Percentiles rank a stretch among this genome's conserved stretches.
phyloP scores from a whole-genome alignment of 2,888 invertebrate genomes.

The Tanypteryx hageni region DNA sequence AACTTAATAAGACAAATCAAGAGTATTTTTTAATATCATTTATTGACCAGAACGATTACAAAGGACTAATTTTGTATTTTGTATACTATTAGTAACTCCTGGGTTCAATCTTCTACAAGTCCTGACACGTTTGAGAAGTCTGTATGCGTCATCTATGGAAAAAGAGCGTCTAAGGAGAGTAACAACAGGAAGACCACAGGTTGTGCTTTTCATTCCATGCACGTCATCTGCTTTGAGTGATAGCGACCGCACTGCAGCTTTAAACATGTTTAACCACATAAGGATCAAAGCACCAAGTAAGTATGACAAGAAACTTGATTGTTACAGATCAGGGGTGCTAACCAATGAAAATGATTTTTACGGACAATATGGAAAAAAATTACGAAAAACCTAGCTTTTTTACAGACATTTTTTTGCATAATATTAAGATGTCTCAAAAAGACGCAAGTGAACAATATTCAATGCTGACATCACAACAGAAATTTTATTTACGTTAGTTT shows the following conservation, averaged over 20 bases:
- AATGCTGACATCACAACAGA: no score
- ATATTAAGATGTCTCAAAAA: no score
- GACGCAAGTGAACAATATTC: no score
- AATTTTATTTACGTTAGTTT: no score
- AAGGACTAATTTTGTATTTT: not conserved
- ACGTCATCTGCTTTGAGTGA: constrained; percentile 76
- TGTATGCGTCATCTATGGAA: constrained; percentile 34
- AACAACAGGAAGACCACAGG: constrained; percentile 79
- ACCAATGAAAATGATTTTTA: no score
- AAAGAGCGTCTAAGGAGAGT: not conserved
- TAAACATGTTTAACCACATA: constrained; percentile 76
- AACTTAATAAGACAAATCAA: not conserved
- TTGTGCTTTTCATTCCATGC: constrained; percentile 82
- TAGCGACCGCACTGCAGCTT: constrained; percentile 76
- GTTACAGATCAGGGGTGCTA: no score
- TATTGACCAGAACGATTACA: not conserved
- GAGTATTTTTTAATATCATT: not conserved
- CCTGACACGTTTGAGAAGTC: not conserved
- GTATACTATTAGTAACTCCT: not conserved
- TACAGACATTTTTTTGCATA: no score
- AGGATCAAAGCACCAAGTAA: constrained; percentile 34
- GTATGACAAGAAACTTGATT: not conserved
- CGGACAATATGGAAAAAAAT: no score
- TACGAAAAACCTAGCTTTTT: no score
- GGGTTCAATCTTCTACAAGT: constrained; percentile 36